Percentiles rank a stretch among this genome's conserved stretches.
phyloP scores from a whole-genome alignment of 2,888 invertebrate species.

The Amphiduros pacificus region DNA sequence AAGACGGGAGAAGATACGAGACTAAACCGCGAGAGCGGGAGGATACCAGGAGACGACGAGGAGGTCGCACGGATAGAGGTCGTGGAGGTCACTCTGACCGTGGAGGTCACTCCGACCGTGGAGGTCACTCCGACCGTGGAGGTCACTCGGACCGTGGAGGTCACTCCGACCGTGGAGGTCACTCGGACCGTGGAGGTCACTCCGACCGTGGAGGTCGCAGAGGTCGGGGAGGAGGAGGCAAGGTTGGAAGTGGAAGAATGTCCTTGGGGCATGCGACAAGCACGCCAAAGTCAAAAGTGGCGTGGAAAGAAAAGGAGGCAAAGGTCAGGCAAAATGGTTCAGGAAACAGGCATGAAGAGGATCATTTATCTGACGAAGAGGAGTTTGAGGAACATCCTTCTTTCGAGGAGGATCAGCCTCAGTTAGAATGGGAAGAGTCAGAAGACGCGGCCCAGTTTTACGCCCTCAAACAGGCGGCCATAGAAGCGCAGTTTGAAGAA shows the following conservation, averaged over 20 bases:
- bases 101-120: background rate
- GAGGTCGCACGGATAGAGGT: background rate
- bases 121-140: too few relatives aligned
- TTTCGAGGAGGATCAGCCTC: background rate
- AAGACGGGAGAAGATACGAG: too few relatives aligned
- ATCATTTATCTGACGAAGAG: background rate
- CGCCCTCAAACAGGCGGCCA: background rate
- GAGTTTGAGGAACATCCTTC: background rate
- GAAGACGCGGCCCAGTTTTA: constrained; percentile 17
- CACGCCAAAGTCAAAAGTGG: background rate
- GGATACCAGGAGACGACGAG: background rate
- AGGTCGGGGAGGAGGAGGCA: constrained; percentile 8
- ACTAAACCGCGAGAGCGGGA: too few relatives aligned
- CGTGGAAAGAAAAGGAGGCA: background rate
- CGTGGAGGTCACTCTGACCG: background rate
- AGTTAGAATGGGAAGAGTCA: constrained; percentile 4
- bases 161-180: background rate
- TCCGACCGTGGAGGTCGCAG: background rate
- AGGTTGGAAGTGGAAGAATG: background rate
- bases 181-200: background rate
- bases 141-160: background rate
- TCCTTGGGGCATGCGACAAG: background rate
- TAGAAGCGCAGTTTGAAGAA: background rate
- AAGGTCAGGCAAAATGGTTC: background rate
- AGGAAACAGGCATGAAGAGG: background rate